Base-by-base conservation (phyloP, 2,888 invertebrate genomes). In the Linyphia triangularis region DNA sequence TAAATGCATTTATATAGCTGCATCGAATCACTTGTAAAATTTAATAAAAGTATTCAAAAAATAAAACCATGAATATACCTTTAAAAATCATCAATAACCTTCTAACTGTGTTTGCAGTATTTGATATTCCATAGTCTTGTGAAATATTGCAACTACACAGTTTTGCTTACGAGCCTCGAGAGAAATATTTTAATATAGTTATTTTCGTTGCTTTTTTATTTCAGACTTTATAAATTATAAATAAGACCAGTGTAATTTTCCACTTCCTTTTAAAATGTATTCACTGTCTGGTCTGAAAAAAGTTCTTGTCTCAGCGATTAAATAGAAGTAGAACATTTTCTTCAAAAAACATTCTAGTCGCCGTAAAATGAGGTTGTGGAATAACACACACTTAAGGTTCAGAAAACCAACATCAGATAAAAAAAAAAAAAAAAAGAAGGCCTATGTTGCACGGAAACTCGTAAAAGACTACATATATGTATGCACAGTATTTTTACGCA, bases 321-420 rank as follows among this genome's bases (percentile, higher is more conserved):
- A 63, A 61, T 37, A n/a, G n/a, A 33, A 61, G 37, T 19, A 37
- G 37, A 63, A 33, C 16, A 13, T 13, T n/a, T 9, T 51, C 30
- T 43, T 70, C 37, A 43, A 70, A 69, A 73, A 73, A 73, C 59
- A 73, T 73, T 73, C 59, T 30, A 16, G 57, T 5, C 2, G 30
- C 19, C 13, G 19, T 77, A 77, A 61, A 77, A 30, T 63, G 77
- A 26, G 40, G 63, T 77, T 40, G 24, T 40, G 33, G 63, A 63
- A 77, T 70, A 70, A 77, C 77, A 77, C 63, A 77, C 63, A 40
- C 63, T 77, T 63, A 61, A 30, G 57, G 26, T 59, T 77, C 37
- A 33, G 24, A 16, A 24, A 40, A 22, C 7, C 26, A 61, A 57
- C 24, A 61, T 26, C n/a, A n/a, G 3, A 16, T 13, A 37, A 63